These are phyloP conservation scores for Holacanthus passer DNA, from an alignment of 2,113 vertebrate genomes.

Conservation along the genomic window DNA sequence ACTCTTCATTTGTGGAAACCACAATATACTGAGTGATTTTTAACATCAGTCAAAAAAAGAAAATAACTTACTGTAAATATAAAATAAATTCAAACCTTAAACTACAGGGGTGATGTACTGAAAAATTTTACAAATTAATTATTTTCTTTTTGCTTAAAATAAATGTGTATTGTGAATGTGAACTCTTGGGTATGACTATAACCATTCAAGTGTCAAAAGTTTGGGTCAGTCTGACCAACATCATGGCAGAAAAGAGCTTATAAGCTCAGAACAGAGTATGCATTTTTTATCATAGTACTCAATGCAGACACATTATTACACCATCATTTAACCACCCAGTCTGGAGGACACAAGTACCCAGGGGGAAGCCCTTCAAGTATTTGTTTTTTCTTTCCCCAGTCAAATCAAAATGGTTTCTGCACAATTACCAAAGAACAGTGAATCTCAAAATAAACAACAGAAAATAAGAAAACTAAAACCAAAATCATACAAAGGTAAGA, in stretches of 20 bases:
- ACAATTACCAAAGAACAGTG: conserved; percentile 63
- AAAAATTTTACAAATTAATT: conserved; percentile 72
- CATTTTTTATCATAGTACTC: conserved; percentile 28
- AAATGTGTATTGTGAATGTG: conserved; percentile 50
- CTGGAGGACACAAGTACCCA: conserved; percentile 50
- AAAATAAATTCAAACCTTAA: conserved; percentile 73
- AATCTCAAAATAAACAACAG: conserved; percentile 67
- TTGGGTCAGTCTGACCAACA: conserved; percentile 53
- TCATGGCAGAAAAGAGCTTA: conserved; percentile 52
- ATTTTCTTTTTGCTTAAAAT: conserved; percentile 59
- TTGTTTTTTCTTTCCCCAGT: conserved; percentile 46
- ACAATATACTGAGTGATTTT: conserved; percentile 65
- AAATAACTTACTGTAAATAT: conserved; percentile 83
- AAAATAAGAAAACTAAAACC: conserved; percentile 64
- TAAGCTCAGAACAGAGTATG: conserved; percentile 36
- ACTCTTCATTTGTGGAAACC: conserved; percentile 71
- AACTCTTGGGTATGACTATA: conserved; percentile 54
- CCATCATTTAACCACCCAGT: conserved; percentile 42
- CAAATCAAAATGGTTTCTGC: conserved; percentile 64
- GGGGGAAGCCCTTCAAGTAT: conserved; percentile 72
- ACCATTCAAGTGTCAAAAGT: conserved; percentile 70
- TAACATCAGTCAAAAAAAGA: conserved; percentile 54
- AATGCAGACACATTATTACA: conserved; percentile 34
- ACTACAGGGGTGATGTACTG: conserved; percentile 65
- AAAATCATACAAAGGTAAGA: conserved; percentile 49